Evolutionary conservation across 2,797 vertebrate genomes (phyloP).

Genomic region (Martes flavigula): DNA sequence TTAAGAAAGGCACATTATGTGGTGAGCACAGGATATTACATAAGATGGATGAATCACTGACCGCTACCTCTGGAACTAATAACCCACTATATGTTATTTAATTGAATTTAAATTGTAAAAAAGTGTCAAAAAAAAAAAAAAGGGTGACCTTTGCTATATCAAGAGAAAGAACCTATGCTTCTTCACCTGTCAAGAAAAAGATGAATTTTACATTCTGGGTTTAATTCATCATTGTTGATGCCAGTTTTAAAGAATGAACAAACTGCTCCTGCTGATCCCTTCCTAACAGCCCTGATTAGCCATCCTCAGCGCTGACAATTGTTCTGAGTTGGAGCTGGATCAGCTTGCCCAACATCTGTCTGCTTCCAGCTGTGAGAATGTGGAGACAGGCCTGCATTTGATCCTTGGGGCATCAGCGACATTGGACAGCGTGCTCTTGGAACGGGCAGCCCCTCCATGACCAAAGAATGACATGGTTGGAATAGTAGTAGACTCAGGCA

Average conservation of each 20-base stretch:
- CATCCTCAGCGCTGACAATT: background rate
- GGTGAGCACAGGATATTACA: background rate
- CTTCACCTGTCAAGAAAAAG: background rate
- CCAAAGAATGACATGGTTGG: background rate
- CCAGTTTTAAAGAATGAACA: slow-evolving; percentile 1
- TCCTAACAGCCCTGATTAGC: background rate
- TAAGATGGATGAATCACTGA: background rate
- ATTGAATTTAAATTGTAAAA: background rate
- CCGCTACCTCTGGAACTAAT: background rate
- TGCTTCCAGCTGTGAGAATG: background rate
- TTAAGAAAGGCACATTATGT: background rate
- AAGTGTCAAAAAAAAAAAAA: background rate
- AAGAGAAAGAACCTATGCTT: background rate
- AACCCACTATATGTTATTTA: background rate
- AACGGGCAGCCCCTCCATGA: background rate
- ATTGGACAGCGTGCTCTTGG: background rate
- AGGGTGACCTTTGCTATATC: background rate
- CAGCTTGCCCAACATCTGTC: background rate
- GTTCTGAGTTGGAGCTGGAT: background rate
- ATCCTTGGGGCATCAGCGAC: rapidly evolving
- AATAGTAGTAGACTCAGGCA: background rate
- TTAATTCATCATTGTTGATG: background rate
- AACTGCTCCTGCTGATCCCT: background rate
- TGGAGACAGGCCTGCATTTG: background rate
- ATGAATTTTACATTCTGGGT: background rate